phyloP scores from a whole-genome alignment of 2,113 vertebrate genomes.

The Zosterops hypoxanthus region DNA sequence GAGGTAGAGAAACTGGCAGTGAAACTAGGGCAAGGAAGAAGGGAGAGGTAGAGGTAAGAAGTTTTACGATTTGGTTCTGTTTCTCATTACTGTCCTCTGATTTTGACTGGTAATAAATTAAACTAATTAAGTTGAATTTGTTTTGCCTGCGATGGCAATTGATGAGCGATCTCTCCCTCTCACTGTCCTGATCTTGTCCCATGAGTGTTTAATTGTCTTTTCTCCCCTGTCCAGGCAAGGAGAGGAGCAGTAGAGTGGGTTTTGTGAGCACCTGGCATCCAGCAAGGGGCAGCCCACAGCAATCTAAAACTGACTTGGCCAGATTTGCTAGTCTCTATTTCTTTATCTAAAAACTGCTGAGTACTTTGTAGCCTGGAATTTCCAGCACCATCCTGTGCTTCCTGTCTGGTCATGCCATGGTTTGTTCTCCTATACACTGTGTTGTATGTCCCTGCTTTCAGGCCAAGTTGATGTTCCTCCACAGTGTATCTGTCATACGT shows the following conservation, averaged over 20 bases:
- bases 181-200: background rate
- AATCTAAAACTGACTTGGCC: background rate
- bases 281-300: background rate
- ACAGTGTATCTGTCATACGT: background rate
- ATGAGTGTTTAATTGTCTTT: background rate
- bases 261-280: background rate
- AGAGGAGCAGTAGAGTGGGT: accelerated
- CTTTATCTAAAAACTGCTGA: background rate
- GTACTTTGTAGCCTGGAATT: background rate
- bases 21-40: background rate
- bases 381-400: background rate
- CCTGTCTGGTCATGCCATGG: background rate
- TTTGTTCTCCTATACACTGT: background rate
- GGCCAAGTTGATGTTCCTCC: background rate
- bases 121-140: background rate
- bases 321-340: background rate
- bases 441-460: background rate
- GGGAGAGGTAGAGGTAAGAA: background rate
- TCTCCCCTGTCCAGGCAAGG: background rate
- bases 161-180: background rate
- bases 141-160: background rate
- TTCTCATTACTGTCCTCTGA: background rate
- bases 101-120: background rate
- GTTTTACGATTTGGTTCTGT: background rate
- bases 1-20: background rate